Evolutionary conservation across 2,888 invertebrate genomes (phyloP).

Genomic region (Lydus trimaculatus): DNA sequence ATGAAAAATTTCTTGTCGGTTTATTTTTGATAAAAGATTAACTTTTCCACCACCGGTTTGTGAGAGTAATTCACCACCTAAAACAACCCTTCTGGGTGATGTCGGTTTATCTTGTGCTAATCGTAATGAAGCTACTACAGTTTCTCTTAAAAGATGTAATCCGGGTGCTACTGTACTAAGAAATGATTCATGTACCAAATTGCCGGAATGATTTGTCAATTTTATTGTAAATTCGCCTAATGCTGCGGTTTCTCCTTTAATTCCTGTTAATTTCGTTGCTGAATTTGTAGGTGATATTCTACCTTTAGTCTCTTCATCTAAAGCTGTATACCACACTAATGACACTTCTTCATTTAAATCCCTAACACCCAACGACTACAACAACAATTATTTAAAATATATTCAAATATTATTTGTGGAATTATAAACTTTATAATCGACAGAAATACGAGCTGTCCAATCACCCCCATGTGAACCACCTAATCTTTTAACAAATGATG

Average conservation of each 20-base stretch:
- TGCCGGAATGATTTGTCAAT: slow-evolving; percentile 63
- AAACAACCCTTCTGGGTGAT: slow-evolving; percentile 64
- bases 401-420: slow-evolving; percentile 11
- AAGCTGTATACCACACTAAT: slow-evolving; percentile 81
- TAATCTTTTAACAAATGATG: slow-evolving; percentile 86
- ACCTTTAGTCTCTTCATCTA: slow-evolving; percentile 76
- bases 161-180: slow-evolving; percentile 76
- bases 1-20: no score
- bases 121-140: slow-evolving; percentile 74
- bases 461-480: slow-evolving; percentile 88
- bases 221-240: slow-evolving; percentile 78
- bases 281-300: slow-evolving; percentile 63
- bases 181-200: slow-evolving; percentile 73
- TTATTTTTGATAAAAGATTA: neutral
- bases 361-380: slow-evolving; percentile 39
- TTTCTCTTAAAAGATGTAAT: slow-evolving; percentile 76
- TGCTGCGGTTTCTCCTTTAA: slow-evolving; percentile 79
- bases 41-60: slow-evolving; percentile 55
- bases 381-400: no score
- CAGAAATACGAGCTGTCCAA: slow-evolving; percentile 87
- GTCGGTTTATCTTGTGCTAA: slow-evolving; percentile 65
- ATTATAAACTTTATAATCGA: slow-evolving; percentile 62
- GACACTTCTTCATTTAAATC: slow-evolving; percentile 65
- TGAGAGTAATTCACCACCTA: slow-evolving; percentile 69
- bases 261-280: slow-evolving; percentile 66